Base-by-base conservation (phyloP, 2,888 invertebrate genomes). In the Teleiodes luculella region DNA sequence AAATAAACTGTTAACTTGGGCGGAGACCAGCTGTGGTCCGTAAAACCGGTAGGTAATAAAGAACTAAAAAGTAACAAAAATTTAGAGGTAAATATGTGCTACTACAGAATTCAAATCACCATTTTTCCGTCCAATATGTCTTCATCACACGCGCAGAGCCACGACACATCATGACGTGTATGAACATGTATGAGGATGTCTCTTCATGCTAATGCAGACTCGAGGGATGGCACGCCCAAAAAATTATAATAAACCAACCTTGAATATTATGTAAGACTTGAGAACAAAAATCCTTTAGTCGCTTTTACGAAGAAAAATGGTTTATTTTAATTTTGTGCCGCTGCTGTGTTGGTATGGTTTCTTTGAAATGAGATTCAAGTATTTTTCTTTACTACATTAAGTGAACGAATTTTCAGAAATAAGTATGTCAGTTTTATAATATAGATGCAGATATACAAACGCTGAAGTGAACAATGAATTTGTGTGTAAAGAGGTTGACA, bases 121-220 rank as follows among this genome's bases (percentile, higher is more conserved):
- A 43, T 24, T 20, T 20, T 24, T 24, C 2, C 24, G 3, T 20
- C 43, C 11, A 24, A 43, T 45, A 13, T n/a, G 14, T 45, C 45
- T 45, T 45, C 45, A 45, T 45, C 20, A 28, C 45, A 6, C 24
- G 45, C 5, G n/a, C 6, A 7, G 45, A 28, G 45, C 45, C 13
- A 28, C 28, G 28, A 45, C 45, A 28, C 14, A 28, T 45, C 28
- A 28, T 5, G 28, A 28, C 45, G 28, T 45, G 45, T 45, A 11
- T n/a, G n/a, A 28, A 45, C 45, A 45, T 45, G 45, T 45, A 45
- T 45, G 45, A 45, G 24, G 28, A 11, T n/a, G 45, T 28, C 45
- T 24, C 14, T 1, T n/a, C 28, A 45, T 45, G 45, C 45, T 45
- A 45, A 45, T 45, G 28, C 8, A 28, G 28, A 45, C 45, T 45